Evolutionary conservation across 2,113 vertebrate species (phyloP).

Genomic region (Lathamus discolor): DNA sequence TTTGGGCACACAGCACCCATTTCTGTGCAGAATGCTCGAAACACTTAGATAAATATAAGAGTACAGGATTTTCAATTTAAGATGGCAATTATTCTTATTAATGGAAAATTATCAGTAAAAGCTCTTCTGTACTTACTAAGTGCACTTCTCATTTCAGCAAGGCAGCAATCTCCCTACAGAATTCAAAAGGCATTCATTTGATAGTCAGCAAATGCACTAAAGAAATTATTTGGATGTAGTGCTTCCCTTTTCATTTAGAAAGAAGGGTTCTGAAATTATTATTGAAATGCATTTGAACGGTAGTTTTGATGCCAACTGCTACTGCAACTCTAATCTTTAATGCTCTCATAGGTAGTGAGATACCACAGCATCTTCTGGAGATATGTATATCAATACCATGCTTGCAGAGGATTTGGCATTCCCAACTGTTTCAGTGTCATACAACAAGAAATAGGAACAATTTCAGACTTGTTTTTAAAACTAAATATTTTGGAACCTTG

Average conservation of each 20-base stretch:
- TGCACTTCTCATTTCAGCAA: conserved; percentile 41
- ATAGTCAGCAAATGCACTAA: conserved; percentile 26
- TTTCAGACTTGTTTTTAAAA: background rate
- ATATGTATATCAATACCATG: background rate
- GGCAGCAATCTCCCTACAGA: background rate
- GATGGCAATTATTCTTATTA: conserved; percentile 50
- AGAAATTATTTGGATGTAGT: background rate
- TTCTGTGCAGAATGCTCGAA: background rate
- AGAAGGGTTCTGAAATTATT: conserved; percentile 1
- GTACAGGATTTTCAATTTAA: conserved; percentile 18
- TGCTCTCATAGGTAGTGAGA: background rate
- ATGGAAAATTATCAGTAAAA: conserved; percentile 51
- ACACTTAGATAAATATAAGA: background rate
- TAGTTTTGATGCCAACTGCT: background rate
- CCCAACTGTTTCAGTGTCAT: background rate
- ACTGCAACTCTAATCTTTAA: background rate
- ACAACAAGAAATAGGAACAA: background rate
- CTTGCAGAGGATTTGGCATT: background rate
- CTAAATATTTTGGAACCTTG: background rate
- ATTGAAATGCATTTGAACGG: background rate
- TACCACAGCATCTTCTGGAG: background rate
- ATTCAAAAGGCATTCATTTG: conserved; percentile 36
- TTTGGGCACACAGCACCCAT: background rate
- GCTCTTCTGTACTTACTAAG: conserved; percentile 41
- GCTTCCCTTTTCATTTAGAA: conserved; percentile 14